Evolutionary conservation across 2,797 vertebrate species (phyloP), one percentile per base, ranked within the genome.

Genomic region (Synanceia verrucosa): DNA sequence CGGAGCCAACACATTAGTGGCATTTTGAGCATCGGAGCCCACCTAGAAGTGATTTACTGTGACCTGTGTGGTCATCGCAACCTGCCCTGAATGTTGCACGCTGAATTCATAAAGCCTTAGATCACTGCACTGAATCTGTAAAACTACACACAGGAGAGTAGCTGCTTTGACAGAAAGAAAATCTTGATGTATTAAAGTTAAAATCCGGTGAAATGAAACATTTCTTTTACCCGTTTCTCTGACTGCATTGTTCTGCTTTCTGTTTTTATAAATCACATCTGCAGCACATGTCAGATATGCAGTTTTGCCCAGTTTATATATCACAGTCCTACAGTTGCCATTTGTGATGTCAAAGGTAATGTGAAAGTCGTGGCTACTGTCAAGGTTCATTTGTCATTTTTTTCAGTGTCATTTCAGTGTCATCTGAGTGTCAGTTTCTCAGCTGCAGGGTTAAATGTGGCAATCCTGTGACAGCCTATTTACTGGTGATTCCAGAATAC

Each of bases 191-290:
- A 72, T 78, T 76, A 68, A 85, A 80, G 55, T 68, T 74, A 70
- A 79, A 83, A 69, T 84, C 64, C 75, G 73, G 78, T 82, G 71
- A 87, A 86, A 85, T 83, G 41, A 82, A 72, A 83, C 39, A 76
- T 10, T 2, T 62, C 5, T 18, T 52, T 53, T 34, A 39, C n/a
- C 24, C 33, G 12, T 73, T 66, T 52, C 33, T 47, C 37, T 10
- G 10, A 33, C 23, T 46, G 8, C 23, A 21, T 57, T 71, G 8
- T 66, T 51, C 5, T 53, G 13, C n/a, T 62, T 65, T 41, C 24
- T 52, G 4, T 29, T 61, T 58, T 56, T 28, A 34, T 62, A 13
- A 11, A 44, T 29, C 31, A 33, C 37, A 47, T 28, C 14, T 47
- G 2, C 12, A 55, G 48, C 9, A 37, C 2, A 33, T 36, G 51